Percentiles rank a stretch among this genome's conserved stretches.
Evolutionary conservation across 2,888 invertebrate species (phyloP).

Genomic region (Hermodice carunculata): DNA sequence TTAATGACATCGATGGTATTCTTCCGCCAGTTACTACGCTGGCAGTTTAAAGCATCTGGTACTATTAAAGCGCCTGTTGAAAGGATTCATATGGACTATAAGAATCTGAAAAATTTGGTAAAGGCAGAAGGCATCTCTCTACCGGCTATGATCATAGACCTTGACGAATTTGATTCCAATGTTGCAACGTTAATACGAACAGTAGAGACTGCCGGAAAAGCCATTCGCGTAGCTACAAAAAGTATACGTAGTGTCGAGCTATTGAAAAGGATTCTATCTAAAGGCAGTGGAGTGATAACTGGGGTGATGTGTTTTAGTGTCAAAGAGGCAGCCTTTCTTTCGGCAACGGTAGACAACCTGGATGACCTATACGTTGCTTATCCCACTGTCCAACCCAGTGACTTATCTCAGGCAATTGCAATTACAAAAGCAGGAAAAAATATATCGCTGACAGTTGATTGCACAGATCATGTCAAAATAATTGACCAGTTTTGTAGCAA

Average conservation of each 20-base stretch:
- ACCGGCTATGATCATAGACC: conserved; percentile 17
- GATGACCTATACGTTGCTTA: conserved; percentile 20
- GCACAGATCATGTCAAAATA: not conserved
- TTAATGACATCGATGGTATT: no score
- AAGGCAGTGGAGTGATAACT: not conserved
- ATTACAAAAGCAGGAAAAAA: not conserved
- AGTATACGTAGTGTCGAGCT: conserved; percentile 1
- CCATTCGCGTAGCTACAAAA: conserved; percentile 12
- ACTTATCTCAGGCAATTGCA: not conserved
- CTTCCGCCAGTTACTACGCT: no score
- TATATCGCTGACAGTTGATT: conserved; percentile 9
- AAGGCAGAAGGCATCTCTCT: no score
- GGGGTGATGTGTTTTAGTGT: conserved; percentile 14
- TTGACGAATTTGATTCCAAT: conserved; percentile 12
- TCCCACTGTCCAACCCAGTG: conserved; percentile 3
- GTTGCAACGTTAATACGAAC: not conserved
- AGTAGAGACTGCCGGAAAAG: conserved; percentile 2
- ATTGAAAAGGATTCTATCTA: not conserved
- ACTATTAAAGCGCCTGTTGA: no score
- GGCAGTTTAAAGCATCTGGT: no score
- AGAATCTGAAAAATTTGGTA: no score
- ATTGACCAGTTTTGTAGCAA: not conserved
- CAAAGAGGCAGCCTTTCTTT: conserved; percentile 3
- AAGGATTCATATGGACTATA: no score
- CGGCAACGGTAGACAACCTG: not conserved